Evolutionary conservation across 2,888 invertebrate species (phyloP), one percentile per base, ranked within the genome.

Genomic region (Oscheius sp.): DNA sequence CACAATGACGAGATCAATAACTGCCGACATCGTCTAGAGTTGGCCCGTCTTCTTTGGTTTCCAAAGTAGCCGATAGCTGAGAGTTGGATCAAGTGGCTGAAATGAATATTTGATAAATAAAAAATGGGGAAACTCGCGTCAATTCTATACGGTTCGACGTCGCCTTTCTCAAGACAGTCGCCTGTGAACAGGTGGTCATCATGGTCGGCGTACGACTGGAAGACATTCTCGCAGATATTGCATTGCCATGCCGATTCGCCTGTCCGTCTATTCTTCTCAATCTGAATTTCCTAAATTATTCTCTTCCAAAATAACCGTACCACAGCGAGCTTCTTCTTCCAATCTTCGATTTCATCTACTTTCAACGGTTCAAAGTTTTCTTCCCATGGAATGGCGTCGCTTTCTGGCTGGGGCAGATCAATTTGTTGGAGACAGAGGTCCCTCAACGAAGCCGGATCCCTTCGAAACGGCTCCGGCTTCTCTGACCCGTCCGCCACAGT

Each of bases 21-120:
- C 6, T 49, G 16, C 13, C 21, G 49, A 7, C 3, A 16, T 21
- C 3, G 3, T 49, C 49, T 35, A 35, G 5, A 35, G 55, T 25
- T n/a, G n/a, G n/a, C n/a, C n/a, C n/a, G n/a, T 55, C 25, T 25
- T 55, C 58, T 61, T 61, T 18, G 61, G 61, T 43, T 61, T 61
- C 61, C 61, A 61, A 18, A 12, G 18, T 12, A 41, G 18, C 18
- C 21, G 61, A 43, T 61, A 61, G 21, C 18, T 23, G 21, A 61
- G 43, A 21, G 61, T 61, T 1, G 16, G 43, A n/a, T 61, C 61
- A 7, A 43, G n/a, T n/a, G 61, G 61, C 61, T 61, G 41, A 61
- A 61, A 21, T 18, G 1, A n/a, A n/a, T n/a, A n/a, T n/a, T n/a
- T n/a, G n/a, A n/a, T n/a, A n/a, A 35, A 9, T 9, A 9, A 9